These are phyloP conservation scores for Scrobipalpa costella DNA, from an alignment of 2,888 invertebrate species.

Conservation along the genomic window DNA sequence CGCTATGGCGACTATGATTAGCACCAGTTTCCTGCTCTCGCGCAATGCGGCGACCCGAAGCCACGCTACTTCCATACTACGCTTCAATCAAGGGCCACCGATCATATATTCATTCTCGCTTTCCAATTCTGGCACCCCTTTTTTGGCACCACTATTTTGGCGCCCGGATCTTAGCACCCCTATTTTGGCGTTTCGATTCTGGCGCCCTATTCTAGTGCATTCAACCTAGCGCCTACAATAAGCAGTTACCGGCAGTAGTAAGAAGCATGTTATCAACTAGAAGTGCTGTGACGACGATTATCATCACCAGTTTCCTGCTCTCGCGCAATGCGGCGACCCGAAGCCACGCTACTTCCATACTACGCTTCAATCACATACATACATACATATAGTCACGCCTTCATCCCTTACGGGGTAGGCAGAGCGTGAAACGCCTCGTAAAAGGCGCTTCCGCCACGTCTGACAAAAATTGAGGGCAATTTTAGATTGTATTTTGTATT, in stretches of 20 bases:
- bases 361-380: too few species aligned
- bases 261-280: slow-evolving; percentile 99
- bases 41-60: too few species aligned
- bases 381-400: too few species aligned
- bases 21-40: slow-evolving; percentile 92
- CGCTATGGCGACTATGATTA: slow-evolving; percentile 98
- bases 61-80: too few species aligned
- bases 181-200: neutral
- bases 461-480: too few species aligned
- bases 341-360: slow-evolving; percentile 68
- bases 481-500: too few species aligned
- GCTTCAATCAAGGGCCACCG: too few species aligned
- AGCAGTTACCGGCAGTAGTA: slow-evolving; percentile 97
- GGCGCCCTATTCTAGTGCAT: neutral
- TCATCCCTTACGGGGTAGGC: too few species aligned
- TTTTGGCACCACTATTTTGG: neutral
- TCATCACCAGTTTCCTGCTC: slow-evolving; percentile 93
- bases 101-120: too few species aligned
- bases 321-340: too few species aligned
- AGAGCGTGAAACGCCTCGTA: too few species aligned
- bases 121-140: neutral
- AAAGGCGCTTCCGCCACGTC: too few species aligned
- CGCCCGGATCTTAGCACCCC: neutral
- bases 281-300: slow-evolving; percentile 98
- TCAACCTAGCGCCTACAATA: neutral